Conservation (phyloP, 2,113 vertebrate species). For the Hyaena hyaena region DNA sequence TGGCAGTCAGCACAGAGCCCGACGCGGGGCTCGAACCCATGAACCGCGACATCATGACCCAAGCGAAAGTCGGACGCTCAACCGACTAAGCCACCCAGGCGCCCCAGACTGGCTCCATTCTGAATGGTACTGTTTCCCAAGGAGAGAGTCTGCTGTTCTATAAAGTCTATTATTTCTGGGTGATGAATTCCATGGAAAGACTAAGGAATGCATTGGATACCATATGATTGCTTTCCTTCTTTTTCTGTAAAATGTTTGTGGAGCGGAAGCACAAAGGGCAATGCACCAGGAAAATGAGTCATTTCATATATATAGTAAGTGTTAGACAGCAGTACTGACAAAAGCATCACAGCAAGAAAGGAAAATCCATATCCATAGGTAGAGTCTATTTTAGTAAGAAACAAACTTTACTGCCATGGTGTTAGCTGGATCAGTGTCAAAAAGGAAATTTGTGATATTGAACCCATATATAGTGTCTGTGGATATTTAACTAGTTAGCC, state of each 20-base stretch:
- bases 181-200: not conserved
- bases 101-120: not conserved
- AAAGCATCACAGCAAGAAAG: not conserved
- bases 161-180: not conserved
- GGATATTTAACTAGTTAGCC: not conserved
- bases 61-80: no score
- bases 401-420: not conserved
- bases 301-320: not conserved
- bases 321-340: not conserved
- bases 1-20: no score
- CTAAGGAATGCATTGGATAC: not conserved
- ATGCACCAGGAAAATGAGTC: not conserved
- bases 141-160: not conserved
- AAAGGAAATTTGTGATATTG: not conserved
- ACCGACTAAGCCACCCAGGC: no score
- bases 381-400: not conserved
- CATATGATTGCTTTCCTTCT: not conserved
- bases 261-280: not conserved
- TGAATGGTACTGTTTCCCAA: not conserved
- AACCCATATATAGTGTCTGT: not conserved
- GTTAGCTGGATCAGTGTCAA: not conserved
- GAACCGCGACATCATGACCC: no score
- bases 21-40: no score
- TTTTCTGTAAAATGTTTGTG: not conserved
- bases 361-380: not conserved